Evolutionary conservation across 2,888 invertebrate species (phyloP).

Genomic region (Monopis laevigella): DNA sequence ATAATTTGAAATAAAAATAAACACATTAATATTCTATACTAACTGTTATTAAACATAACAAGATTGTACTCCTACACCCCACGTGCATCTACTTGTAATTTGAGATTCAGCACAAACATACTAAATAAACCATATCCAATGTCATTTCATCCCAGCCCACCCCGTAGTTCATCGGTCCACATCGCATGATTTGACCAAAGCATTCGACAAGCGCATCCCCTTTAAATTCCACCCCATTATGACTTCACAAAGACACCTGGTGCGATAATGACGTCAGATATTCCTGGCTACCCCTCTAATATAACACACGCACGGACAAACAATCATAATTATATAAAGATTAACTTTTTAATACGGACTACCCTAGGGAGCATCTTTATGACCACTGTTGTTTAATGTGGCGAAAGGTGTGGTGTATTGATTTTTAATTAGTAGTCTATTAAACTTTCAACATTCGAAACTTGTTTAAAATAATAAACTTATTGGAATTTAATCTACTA

Average conservation of each 20-base stretch:
- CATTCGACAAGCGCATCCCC: slow-evolving; percentile 8
- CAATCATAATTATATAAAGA: slow-evolving; percentile 13
- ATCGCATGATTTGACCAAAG: slow-evolving; percentile 11
- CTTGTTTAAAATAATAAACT: too few relatives aligned
- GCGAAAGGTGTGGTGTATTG: slow-evolving; percentile 10
- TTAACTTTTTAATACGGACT: slow-evolving; percentile 10
- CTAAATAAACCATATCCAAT: background rate
- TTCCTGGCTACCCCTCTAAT: slow-evolving; percentile 4
- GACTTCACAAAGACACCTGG: slow-evolving; percentile 9
- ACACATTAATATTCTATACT: too few relatives aligned
- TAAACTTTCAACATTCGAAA: too few relatives aligned
- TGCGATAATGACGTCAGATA: slow-evolving; percentile 10
- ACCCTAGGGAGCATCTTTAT: background rate
- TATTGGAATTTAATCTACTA: too few relatives aligned
- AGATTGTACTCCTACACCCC: too few relatives aligned
- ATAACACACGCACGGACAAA: background rate
- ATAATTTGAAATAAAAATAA: too few relatives aligned
- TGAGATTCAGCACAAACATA: background rate
- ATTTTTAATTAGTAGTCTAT: slow-evolving; percentile 7
- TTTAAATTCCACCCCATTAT: slow-evolving; percentile 7
- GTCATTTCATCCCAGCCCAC: background rate
- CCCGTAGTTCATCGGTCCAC: background rate
- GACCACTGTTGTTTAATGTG: background rate
- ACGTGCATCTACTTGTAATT: background rate
- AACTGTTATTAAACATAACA: too few relatives aligned